Evolutionary conservation across 2,888 invertebrate genomes (phyloP), one percentile per base, ranked within the genome.

Genomic region (Pediacus dermestoides): DNA sequence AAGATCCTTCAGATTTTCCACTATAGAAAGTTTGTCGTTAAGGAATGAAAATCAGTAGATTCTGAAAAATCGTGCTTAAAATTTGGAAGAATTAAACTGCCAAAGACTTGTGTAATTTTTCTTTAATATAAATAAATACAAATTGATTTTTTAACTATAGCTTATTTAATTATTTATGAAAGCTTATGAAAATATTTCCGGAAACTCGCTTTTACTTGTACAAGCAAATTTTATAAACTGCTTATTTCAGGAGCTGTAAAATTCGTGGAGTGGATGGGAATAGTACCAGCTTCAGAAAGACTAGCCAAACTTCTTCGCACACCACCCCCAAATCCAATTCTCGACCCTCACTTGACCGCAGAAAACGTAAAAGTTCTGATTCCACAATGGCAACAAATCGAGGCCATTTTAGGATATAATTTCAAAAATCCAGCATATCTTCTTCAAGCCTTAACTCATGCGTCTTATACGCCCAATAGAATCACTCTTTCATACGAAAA

Each of bases 371-470:
- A 78, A 28, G 71, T 66, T 31, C 68, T 47, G 22, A 50, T 60
- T 18, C 59, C 68, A 0, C 39, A 53, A 3, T 59, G 53, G 44
- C 21, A 35, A 3, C 37, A 73, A 23, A 63, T 88, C 7, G 85
- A 92, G 63, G 37, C 65, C 1, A 77, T 74, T 30, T 55, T 91
- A 2, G 74, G 78, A 0, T 93, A 92, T 66, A 76, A 71, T 42
- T 99, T 97, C 67, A 77, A 76, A 0, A 85, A 96, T 61, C 78
- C 82, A 1, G 79, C 83, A 0, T 88, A 82, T 60, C 73, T 99
- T 3, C 65, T 96, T 10, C 93, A 89, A 80, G 94, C 94, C 0
- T 73, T 99, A 34, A 92, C 96, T 0, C 99, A 99, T 72, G 80
- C 94, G 0, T 92, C 95, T 0, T 93, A 84, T 69, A 78, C 80